Conservation (phyloP, 2,797 vertebrate genomes). For the Pogoniulus pusillus region DNA sequence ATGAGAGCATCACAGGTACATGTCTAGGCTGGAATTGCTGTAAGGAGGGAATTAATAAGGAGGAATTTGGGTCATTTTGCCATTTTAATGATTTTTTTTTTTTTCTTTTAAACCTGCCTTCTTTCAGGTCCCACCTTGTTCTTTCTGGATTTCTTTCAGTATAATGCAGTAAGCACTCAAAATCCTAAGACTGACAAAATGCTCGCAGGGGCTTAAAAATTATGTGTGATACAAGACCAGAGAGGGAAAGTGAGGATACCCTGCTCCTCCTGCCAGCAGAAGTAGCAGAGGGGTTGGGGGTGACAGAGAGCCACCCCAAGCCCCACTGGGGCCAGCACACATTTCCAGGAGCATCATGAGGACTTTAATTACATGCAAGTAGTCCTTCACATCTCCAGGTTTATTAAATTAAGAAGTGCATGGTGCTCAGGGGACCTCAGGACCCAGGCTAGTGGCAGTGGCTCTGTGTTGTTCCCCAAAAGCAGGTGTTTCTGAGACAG, state of each 20-base stretch:
- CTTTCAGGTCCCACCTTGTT: background rate
- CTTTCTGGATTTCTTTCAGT: background rate
- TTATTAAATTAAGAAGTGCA: background rate
- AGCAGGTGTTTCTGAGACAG: background rate
- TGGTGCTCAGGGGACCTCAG: fast-evolving
- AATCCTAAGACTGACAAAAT: background rate
- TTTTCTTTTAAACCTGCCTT: background rate
- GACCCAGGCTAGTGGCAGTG: background rate
- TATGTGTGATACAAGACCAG: background rate
- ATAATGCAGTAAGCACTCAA: background rate
- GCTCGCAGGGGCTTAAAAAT: background rate
- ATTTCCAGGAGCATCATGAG: fast-evolving
- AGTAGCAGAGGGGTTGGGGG: background rate
- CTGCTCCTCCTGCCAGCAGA: background rate
- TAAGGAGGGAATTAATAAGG: background rate
- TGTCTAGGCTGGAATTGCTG: background rate
- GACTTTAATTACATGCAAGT: background rate
- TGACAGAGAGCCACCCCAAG: background rate
- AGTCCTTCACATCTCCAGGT: background rate
- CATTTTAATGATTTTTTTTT: background rate
- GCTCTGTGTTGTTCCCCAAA: background rate
- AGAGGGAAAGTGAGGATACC: background rate
- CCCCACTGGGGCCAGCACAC: background rate
- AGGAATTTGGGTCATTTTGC: background rate
- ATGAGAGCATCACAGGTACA: background rate